Conservation (phyloP, 1,140 invertebrate species). For the Doryteuthis pealeii region DNA sequence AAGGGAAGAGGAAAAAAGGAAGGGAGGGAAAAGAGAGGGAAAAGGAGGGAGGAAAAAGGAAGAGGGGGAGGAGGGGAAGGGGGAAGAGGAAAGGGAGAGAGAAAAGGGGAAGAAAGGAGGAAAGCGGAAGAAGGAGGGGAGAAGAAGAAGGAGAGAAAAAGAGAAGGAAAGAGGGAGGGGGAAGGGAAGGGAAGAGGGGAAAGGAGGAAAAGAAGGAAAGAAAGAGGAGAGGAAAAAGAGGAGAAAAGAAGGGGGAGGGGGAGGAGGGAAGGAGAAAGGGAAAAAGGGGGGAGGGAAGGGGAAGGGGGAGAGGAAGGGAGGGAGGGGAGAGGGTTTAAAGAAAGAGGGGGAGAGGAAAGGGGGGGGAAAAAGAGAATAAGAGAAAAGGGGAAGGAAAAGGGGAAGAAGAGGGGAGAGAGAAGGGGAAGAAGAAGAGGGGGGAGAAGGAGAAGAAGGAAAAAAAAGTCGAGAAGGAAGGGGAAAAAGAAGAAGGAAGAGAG, state of each 20-base stretch:
- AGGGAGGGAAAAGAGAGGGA: too few species aligned
- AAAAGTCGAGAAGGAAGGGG: not conserved
- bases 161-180: too few species aligned
- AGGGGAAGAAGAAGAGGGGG: not conserved
- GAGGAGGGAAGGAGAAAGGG: not conserved
- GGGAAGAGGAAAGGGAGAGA: too few species aligned
- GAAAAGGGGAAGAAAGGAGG: not conserved
- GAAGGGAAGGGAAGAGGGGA: not conserved
- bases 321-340: not conserved
- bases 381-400: not conserved
- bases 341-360: not conserved
- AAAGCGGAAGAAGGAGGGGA: not conserved
- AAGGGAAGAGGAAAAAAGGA: too few species aligned
- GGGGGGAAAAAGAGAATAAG: not conserved
- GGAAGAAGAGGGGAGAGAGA: not conserved
- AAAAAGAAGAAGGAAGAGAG: not conserved
- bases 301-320: not conserved
- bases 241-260: not conserved
- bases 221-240: not conserved
- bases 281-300: not conserved
- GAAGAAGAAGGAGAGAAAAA: not conserved
- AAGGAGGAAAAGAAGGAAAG: not conserved
- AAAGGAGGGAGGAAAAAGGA: too few species aligned
- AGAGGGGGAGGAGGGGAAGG: too few species aligned
- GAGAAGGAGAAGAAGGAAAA: not conserved